These are phyloP conservation scores for Tetragonisca angustula DNA, from an alignment of 2,888 invertebrate genomes.

Conservation along the genomic window DNA sequence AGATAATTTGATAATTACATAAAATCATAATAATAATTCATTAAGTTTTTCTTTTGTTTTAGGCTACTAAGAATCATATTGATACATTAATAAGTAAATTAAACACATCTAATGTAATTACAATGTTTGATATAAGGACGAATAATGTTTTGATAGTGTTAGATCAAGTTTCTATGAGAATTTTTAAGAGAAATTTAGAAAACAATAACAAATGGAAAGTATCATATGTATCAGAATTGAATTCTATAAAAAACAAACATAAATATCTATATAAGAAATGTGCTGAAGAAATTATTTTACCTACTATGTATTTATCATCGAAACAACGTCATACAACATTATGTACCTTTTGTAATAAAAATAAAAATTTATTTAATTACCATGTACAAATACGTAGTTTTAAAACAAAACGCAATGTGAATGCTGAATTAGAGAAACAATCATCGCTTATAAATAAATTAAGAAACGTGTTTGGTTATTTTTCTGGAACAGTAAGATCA, in stretches of 20 bases:
- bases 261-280: constrained; percentile 65
- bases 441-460: constrained; percentile 85
- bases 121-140: constrained; percentile 66
- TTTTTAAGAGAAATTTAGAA: constrained; percentile 62
- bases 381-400: constrained; percentile 89
- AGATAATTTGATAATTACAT: constrained; percentile 10
- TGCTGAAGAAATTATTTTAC: constrained; percentile 66
- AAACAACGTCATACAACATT: constrained; percentile 69
- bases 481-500: constrained; percentile 55
- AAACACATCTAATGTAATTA: constrained; percentile 65
- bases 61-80: constrained; percentile 77
- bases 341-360: constrained; percentile 62
- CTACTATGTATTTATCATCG: constrained; percentile 59
- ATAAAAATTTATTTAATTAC: constrained; percentile 57
- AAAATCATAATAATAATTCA: not conserved
- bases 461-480: constrained; percentile 73
- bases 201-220: constrained; percentile 77
- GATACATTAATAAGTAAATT: constrained; percentile 71
- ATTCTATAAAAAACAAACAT: constrained; percentile 80
- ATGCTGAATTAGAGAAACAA: constrained; percentile 89
- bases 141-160: constrained; percentile 70
- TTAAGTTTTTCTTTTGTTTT: constrained; percentile 43
- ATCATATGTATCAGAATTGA: constrained; percentile 79
- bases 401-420: constrained; percentile 91
- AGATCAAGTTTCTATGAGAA: constrained; percentile 66